Evolutionary conservation across 1,140 invertebrate species (phyloP).

Genomic region (Neodiprion virginianus): DNA sequence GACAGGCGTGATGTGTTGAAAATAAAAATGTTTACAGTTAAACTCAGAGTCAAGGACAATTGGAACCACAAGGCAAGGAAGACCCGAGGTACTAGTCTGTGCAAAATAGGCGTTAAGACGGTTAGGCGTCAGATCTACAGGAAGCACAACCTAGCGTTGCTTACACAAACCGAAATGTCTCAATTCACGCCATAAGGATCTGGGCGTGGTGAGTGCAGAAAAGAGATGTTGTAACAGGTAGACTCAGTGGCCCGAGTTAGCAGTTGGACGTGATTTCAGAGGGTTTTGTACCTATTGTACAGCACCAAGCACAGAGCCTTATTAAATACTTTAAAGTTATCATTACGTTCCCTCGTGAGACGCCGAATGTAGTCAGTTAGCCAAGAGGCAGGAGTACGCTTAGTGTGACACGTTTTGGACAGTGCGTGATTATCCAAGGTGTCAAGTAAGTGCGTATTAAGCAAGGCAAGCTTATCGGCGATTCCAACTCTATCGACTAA

Average conservation of each 20-base stretch:
- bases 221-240: background rate
- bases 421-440: background rate
- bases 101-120: background rate
- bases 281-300: background rate
- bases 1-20: no score
- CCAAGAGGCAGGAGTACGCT: background rate
- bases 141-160: background rate
- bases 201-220: background rate
- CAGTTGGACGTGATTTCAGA: background rate
- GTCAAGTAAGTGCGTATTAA: background rate
- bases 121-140: background rate
- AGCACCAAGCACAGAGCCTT: background rate
- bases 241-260: background rate
- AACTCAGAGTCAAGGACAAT: no score
- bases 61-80: no score
- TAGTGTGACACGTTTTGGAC: background rate
- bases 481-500: background rate
- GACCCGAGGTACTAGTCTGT: background rate
- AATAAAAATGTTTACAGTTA: no score
- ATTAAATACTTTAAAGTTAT: background rate
- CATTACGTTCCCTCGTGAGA: background rate
- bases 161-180: background rate
- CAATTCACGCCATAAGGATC: background rate
- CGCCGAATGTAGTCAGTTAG: background rate
- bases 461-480: background rate